Evolutionary conservation across 1,140 invertebrate genomes (phyloP).

Genomic region (Plectrocnemia conspersa): DNA sequence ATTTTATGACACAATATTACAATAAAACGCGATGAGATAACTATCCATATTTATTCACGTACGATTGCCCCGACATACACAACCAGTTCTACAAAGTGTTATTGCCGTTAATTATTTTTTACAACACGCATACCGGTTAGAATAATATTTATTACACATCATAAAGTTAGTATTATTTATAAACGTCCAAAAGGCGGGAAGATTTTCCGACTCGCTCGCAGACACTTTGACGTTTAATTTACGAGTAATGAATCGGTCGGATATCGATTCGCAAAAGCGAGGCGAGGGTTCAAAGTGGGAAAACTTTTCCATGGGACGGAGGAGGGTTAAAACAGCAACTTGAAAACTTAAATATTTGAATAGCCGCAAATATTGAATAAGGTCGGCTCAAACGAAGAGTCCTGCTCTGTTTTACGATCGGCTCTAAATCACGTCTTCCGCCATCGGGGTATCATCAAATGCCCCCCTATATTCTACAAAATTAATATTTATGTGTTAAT

Average conservation of each 20-base stretch:
- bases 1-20: too few relatives aligned
- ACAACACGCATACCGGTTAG: too few relatives aligned
- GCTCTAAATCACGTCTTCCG: conserved; percentile 17
- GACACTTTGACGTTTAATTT: too few relatives aligned
- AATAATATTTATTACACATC: too few relatives aligned
- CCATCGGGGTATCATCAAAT: conserved; percentile 14
- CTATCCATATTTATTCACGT: too few relatives aligned
- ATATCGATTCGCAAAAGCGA: conserved; percentile 18
- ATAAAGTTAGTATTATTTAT: too few relatives aligned
- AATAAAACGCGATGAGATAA: too few relatives aligned
- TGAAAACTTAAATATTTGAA: conserved; percentile 28
- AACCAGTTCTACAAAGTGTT: too few relatives aligned
- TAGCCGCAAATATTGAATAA: conserved; percentile 26
- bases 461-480: background rate
- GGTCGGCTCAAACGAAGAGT: conserved; percentile 7
- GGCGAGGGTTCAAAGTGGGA: background rate
- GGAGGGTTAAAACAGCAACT: conserved; percentile 25
- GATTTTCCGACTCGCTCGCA: too few relatives aligned
- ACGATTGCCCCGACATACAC: too few relatives aligned
- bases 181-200: too few relatives aligned
- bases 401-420: conserved; percentile 22
- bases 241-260: conserved; percentile 7
- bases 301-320: conserved; percentile 5
- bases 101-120: too few relatives aligned
- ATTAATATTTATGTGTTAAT: conserved; percentile 21